Conservation (phyloP, 2,113 vertebrate species). For the Heptranchias perlo region DNA sequence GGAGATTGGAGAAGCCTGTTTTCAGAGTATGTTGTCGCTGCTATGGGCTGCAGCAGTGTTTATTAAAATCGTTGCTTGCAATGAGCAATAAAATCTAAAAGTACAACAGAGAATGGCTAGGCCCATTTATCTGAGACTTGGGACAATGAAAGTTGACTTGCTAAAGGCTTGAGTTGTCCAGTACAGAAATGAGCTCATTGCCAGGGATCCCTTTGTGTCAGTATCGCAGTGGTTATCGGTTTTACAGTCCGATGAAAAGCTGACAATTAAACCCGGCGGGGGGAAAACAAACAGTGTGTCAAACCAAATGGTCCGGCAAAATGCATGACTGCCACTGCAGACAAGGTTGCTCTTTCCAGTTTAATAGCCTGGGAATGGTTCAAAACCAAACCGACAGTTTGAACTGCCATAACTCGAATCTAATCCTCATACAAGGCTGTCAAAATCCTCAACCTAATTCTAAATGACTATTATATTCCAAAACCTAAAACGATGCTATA, state of each 20-base stretch:
- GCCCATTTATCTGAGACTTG: not conserved
- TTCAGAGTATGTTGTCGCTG: not conserved
- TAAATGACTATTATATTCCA: not conserved
- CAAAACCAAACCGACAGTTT: not conserved
- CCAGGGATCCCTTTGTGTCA: not conserved
- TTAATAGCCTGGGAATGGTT: not conserved
- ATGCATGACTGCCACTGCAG: not conserved
- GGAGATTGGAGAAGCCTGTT: not conserved
- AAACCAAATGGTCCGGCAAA: not conserved
- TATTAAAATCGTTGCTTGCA: not conserved
- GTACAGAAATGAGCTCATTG: not conserved
- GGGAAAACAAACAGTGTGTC: constrained; percentile 3
- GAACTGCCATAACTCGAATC: not conserved
- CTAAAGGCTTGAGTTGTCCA: not conserved
- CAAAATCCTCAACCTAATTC: not conserved
- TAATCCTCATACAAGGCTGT: not conserved
- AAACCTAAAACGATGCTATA: not conserved
- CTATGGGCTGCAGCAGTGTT: not conserved
- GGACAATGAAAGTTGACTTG: not conserved
- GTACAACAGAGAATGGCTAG: not conserved
- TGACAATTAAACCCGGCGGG: constrained; percentile 13
- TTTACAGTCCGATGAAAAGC: not conserved
- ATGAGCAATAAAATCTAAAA: not conserved
- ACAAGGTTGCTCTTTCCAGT: not conserved
- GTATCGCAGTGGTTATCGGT: not conserved